Evolutionary conservation across 2,797 vertebrate genomes (phyloP), one percentile per base, ranked within the genome.

Genomic region (Astyanax mexicanus): DNA sequence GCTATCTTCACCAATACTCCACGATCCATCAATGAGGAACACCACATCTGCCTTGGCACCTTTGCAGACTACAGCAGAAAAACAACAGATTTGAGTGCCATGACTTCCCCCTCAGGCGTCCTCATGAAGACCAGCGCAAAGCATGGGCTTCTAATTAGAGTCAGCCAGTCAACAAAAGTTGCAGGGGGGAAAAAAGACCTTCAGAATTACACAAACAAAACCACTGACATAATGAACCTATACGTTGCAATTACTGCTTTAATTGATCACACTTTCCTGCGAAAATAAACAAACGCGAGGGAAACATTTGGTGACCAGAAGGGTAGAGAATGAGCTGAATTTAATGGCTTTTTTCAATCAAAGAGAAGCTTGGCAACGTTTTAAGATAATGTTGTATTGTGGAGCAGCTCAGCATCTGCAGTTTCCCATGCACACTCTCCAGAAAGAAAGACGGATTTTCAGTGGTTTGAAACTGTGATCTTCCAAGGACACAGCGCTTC

Each of bases 1-100:
- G 90, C 96, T 98, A 54, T 98, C 96, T 83, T 99, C 97, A 1
- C 98, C 97, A 42, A 99, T 99, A 84, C 97, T 99, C 97, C 97
- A 99, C 17, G 98, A 99, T 47, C 97, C 97, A 67, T 99, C 98
- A 55, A 98, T 96, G 78, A 99, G 89, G 89, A 99, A 99, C n/a
- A 97, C 94, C 82, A 99, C 93, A 61, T 99, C 98, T 77, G 97
- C 98, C 90, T 98, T 99, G 83, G 97, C 98, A 9, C 97, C 97
- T 93, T 94, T 97, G 88, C 98, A 99, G n/a, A 97, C 98, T 99
- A 91, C 38, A 55, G 11, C 69, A 72, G 85, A 42, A 68, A 76
- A 79, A 85, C 55, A 77, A 77, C 23, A 65, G 32, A 68, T 66
- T 52, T 40, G 10, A 65, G 8, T 32, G 17, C 9, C 61, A 68